Conservation (phyloP, 2,797 vertebrate genomes). For the Anniella stebbinsi region DNA sequence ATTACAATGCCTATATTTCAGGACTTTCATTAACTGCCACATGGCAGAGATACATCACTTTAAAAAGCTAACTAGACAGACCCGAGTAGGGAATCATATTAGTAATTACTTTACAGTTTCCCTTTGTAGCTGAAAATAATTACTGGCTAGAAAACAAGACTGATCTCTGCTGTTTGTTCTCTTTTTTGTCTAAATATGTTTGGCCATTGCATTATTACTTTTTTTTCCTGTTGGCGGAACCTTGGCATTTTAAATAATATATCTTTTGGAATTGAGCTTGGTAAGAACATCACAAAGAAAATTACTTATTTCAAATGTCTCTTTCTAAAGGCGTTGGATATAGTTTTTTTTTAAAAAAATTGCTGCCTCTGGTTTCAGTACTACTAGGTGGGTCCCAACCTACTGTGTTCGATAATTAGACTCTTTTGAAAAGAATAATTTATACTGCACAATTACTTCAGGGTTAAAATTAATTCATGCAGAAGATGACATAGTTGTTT, state of each 20-base stretch:
- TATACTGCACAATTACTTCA: background rate
- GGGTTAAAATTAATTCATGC: conserved; percentile 12
- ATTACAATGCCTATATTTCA: background rate
- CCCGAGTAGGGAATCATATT: background rate
- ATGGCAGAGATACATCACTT: background rate
- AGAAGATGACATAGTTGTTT: conserved; percentile 18
- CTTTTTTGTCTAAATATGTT: conserved; percentile 26
- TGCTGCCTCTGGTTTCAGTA: background rate
- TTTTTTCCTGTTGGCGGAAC: conserved; percentile 21
- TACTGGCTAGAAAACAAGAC: conserved; percentile 11
- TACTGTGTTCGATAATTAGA: conserved; percentile 1
- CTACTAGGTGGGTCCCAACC: conserved; percentile 30
- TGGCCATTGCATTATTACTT: background rate
- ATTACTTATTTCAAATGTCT: conserved; percentile 11
- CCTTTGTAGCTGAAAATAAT: conserved; percentile 3
- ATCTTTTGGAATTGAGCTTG: background rate
- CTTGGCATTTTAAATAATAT: conserved; percentile 18
- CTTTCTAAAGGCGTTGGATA: background rate
- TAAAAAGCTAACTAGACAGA: background rate
- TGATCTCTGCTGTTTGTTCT: conserved; percentile 28
- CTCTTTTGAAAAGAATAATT: conserved; percentile 40
- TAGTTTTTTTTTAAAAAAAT: background rate
- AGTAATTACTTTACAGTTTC: conserved; percentile 3
- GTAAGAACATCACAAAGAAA: background rate
- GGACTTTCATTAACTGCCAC: background rate